Conservation (phyloP, 2,888 invertebrate genomes). For the Proisotoma minuta region DNA sequence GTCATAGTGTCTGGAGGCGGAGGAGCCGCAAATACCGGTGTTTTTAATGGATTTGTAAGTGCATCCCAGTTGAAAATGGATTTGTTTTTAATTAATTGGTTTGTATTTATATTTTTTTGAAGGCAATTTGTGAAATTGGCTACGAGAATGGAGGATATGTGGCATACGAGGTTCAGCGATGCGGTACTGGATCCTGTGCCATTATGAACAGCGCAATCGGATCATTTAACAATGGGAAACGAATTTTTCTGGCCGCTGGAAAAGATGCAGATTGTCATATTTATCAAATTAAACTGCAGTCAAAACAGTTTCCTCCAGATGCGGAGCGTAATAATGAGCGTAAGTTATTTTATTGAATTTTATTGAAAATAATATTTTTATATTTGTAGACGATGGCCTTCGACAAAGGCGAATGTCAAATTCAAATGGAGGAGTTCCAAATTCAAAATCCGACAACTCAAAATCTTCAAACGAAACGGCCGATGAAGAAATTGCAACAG, state of each 20-base stretch:
- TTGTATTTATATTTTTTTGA: slow-evolving; percentile 45
- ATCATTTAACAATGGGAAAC: slow-evolving; percentile 60
- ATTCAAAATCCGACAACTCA: too few relatives aligned
- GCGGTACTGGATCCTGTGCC: slow-evolving; percentile 82
- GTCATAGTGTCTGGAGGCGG: slow-evolving; percentile 96
- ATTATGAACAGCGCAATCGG: slow-evolving; percentile 85
- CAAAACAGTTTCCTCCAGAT: neutral
- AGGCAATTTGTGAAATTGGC: slow-evolving; percentile 90
- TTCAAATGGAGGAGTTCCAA: slow-evolving; percentile 28
- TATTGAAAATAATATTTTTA: neutral
- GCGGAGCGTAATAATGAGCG: neutral
- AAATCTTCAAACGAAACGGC: neutral
- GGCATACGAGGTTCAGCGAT: slow-evolving; percentile 80
- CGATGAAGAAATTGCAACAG: slow-evolving; percentile 25
- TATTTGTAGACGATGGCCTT: slow-evolving; percentile 13
- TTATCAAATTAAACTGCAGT: slow-evolving; percentile 54
- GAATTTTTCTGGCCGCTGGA: slow-evolving; percentile 78
- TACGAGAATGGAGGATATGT: slow-evolving; percentile 77
- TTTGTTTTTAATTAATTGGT: neutral
- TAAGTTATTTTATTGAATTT: neutral
- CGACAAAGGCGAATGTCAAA: slow-evolving; percentile 12
- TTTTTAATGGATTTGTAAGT: slow-evolving; percentile 94
- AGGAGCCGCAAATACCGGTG: slow-evolving; percentile 93
- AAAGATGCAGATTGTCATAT: slow-evolving; percentile 87
- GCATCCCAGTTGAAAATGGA: slow-evolving; percentile 15